phyloP scores from a whole-genome alignment of 2,113 vertebrate species.

The Heliornis fulica region DNA sequence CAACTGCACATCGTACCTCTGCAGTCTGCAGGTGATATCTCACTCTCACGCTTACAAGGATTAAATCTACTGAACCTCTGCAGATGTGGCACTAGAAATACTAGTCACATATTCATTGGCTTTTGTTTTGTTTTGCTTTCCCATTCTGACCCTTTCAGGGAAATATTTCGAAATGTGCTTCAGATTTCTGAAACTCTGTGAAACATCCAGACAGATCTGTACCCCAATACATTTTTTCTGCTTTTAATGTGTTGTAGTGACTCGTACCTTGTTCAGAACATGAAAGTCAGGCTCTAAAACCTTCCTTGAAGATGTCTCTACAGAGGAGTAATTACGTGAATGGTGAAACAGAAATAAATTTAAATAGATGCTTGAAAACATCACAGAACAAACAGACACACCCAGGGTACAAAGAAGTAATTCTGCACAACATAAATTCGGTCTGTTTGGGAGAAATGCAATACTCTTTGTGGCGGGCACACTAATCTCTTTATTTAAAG shows the following conservation, averaged over 20 bases:
- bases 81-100: background rate
- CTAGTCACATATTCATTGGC: background rate
- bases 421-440: constrained; percentile 1
- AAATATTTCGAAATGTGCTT: background rate
- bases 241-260: background rate
- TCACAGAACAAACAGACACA: constrained; percentile 38
- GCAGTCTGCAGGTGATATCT: background rate
- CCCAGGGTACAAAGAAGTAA: constrained; percentile 10
- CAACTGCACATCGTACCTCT: background rate
- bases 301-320: background rate
- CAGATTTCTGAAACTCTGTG: background rate
- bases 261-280: background rate
- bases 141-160: background rate
- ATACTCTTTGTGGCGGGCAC: background rate
- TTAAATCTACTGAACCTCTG: background rate
- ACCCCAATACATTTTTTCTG: background rate
- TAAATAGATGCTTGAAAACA: constrained; percentile 50
- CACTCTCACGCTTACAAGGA: background rate
- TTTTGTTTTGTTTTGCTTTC: background rate
- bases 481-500: constrained; percentile 61
- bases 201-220: background rate
- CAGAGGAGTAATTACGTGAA: constrained; percentile 31
- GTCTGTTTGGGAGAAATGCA: constrained; percentile 39
- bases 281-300: background rate
- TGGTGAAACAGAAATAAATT: constrained; percentile 25